Evolutionary conservation across 2,797 vertebrate species (phyloP).

Genomic region (Astyanax mexicanus): DNA sequence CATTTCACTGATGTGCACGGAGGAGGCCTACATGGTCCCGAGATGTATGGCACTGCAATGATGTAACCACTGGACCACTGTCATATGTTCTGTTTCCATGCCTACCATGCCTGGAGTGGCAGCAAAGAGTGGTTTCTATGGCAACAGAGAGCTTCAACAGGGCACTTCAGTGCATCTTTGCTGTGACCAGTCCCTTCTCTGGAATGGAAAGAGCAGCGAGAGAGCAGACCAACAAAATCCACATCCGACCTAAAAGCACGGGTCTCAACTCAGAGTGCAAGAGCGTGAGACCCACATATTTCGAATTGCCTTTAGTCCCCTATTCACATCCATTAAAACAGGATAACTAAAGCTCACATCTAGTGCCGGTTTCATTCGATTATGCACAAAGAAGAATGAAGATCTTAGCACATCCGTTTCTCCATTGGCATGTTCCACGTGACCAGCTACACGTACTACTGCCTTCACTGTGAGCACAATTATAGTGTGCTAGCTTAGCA

Average conservation of each 20-base stretch:
- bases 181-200: constrained; percentile 48
- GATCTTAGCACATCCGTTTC: neutral
- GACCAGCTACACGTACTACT: neutral
- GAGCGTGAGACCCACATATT: neutral
- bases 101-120: constrained; percentile 74
- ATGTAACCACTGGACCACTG: constrained; percentile 64
- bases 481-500: neutral
- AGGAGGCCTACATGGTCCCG: constrained; percentile 42
- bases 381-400: neutral
- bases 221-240: constrained; percentile 12
- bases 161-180: constrained; percentile 57
- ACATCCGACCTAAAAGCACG: neutral
- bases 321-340: neutral
- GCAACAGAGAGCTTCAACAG: constrained; percentile 65
- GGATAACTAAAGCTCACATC: neutral
- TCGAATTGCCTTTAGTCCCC: neutral
- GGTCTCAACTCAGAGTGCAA: neutral
- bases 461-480: too few species aligned
- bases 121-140: constrained; percentile 71
- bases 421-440: neutral
- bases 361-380: neutral
- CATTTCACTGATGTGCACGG: constrained; percentile 56
- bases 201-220: constrained; percentile 44
- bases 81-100: constrained; percentile 68
- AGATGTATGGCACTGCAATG: constrained; percentile 59